Evolutionary conservation across 2,888 invertebrate species (phyloP).

Genomic region (Drosophila putrida): DNA sequence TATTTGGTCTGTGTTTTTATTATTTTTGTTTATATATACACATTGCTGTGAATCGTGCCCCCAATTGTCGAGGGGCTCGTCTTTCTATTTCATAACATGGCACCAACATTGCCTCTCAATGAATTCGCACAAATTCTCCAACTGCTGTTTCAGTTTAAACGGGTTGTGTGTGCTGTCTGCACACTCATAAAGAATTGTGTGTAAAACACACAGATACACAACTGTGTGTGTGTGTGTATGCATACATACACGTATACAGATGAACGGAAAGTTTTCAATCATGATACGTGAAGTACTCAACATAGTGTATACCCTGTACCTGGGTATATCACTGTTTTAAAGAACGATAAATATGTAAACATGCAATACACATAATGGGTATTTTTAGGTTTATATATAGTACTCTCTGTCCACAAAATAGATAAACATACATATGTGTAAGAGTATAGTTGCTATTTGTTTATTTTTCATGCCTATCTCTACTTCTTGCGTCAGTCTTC

Average conservation of each 20-base stretch:
- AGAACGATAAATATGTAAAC: background rate
- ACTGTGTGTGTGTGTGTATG: background rate
- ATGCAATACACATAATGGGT: too few relatives aligned
- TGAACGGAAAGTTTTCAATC: slow-evolving; percentile 62
- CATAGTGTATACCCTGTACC: slow-evolving; percentile 17
- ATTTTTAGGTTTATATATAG: too few relatives aligned
- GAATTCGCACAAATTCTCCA: slow-evolving; percentile 53
- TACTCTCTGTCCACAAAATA: too few relatives aligned
- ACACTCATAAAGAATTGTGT: background rate
- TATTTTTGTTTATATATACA: slow-evolving; percentile 16
- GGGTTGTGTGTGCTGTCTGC: slow-evolving; percentile 2
- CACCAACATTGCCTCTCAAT: slow-evolving; percentile 58
- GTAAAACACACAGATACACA: background rate
- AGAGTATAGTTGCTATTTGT: too few relatives aligned
- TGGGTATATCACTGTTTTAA: background rate
- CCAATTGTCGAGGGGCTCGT: slow-evolving; percentile 68
- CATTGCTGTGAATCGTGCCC: slow-evolving; percentile 52
- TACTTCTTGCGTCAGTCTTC: too few relatives aligned
- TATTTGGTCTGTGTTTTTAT: slow-evolving; percentile 26
- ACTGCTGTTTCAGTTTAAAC: slow-evolving; percentile 36
- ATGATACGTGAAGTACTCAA: slow-evolving; percentile 35
- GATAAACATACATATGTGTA: too few relatives aligned
- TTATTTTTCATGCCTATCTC: too few relatives aligned
- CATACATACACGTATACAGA: slow-evolving; percentile 19
- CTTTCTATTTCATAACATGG: slow-evolving; percentile 66